Evolutionary conservation across 2,113 vertebrate genomes (phyloP), one percentile per base, ranked within the genome.

Genomic region (Hypomesus transpacificus): DNA sequence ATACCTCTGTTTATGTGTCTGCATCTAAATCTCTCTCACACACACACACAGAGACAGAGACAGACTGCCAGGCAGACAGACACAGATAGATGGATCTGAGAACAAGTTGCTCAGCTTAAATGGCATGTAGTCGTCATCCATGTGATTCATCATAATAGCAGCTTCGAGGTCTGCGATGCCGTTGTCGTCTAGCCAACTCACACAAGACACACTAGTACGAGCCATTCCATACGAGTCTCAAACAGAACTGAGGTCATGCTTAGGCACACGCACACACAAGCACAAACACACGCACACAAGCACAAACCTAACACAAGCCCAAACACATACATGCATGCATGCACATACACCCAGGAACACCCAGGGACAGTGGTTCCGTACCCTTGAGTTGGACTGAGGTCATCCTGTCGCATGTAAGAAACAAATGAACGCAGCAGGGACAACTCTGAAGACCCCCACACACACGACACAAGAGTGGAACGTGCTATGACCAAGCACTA

Each of bases 1-100:
- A 86, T 87, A 86, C 85, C 71, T 87, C 85, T 84, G 89, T 87
- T 89, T 85, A 78, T 75, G 74, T 82, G 86, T 90, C 89, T 90
- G 85, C 78, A 79, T 80, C 85, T 70, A 81, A 87, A 86, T 88
- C 86, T 80, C 77, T 73, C 70, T 77, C 71, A 52, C 50, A 17
- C 66, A 57, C 71, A 52, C 50, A 17, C 66, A 56, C 65, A 73
- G 28, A 73, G 18, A 54, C 31, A 58, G 59, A 52, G 69, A 65
- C 39, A 46, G 24, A 8, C 76, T 74, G 78, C 80, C 75, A 46
- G 70, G 70, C 52, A 66, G 79, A 77, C 71, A 74, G 76, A 78
- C 26, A 63, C 17, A 17, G 57, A 57, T 58, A 73, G 69, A 61
- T 69, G 66, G 77, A 83, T 74, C 16, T 17, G n/a, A 81, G 65